A percentile compares a stretch with the other conserved stretches of the same genome.
Conservation (phyloP, 2,113 vertebrate species). For the Ancistrus triradiatus region DNA sequence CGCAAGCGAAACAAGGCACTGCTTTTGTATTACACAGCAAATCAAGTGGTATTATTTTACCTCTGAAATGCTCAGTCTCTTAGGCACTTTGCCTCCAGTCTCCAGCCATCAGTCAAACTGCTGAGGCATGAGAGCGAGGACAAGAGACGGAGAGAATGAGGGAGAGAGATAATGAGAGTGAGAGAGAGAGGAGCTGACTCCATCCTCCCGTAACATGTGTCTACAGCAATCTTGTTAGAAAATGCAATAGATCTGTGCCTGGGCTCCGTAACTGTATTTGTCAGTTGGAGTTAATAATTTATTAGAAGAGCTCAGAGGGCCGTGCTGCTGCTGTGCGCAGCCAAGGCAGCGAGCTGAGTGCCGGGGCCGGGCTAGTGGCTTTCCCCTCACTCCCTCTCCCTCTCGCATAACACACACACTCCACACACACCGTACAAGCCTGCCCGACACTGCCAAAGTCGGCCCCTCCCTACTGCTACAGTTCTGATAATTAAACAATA, state of each 20-base stretch:
- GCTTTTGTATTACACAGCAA: conserved; percentile 86
- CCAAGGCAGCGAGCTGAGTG: conserved; percentile 29
- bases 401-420: conserved; percentile 2
- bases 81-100: conserved; percentile 92
- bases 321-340: conserved; percentile 43
- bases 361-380: conserved; percentile 16
- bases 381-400: no score
- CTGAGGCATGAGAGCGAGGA: conserved; percentile 87
- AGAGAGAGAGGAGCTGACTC: conserved; percentile 77
- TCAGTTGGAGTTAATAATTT: conserved; percentile 80
- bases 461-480: neutral
- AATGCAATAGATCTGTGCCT: conserved; percentile 78
- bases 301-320: conserved; percentile 71
- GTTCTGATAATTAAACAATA: conserved; percentile 19
- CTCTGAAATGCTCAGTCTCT: conserved; percentile 96
- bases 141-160: conserved; percentile 81
- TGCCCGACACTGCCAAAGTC: neutral
- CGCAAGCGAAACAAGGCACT: conserved; percentile 75
- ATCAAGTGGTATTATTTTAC: conserved; percentile 98
- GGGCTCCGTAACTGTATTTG: conserved; percentile 77
- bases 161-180: conserved; percentile 79
- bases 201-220: conserved; percentile 96
- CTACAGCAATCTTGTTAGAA: conserved; percentile 97
- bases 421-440: neutral
- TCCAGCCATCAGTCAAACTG: conserved; percentile 89